Base-by-base conservation (phyloP, 2,113 vertebrate genomes). In the Peromyscus maniculatus region DNA sequence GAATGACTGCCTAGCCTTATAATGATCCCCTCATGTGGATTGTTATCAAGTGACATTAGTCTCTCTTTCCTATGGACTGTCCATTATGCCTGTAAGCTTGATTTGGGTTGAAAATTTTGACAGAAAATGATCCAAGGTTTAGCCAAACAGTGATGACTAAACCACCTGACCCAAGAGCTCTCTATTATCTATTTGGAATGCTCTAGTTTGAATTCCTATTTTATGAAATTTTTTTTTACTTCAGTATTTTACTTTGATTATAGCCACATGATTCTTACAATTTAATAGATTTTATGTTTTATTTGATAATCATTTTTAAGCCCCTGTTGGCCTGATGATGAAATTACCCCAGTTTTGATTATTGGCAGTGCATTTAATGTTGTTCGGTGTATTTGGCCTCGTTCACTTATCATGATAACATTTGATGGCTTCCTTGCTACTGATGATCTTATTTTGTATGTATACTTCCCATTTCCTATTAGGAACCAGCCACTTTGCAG, bases 131-230 rank as follows among this genome's bases (percentile, higher is more conserved):
- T 69, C 74, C 46, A 28, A 80, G 72, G 31, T 22, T 33, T 52
- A 12, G 12, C 39, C 49, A 33, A n/a, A 16, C 24, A 11, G 0
- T 24, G 6, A 1, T 19, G 33, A 17, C 7, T n/a, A 39, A 0
- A 10, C 17, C 55, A 6, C n/a, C 13, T 5, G 10, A 36, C 31
- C 64, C 13, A 16, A 43, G 28, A 87, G 4, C 3, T 16, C 57
- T 80, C 26, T 52, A 7, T 62, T 15, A 15, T 74, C 21, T 69
- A 36, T n/a, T 83, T 86, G 67, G 57, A 78, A 6, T 57, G 28
- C 2, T 16, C 19, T 64, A 33, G 57, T 36, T 75, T 52, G 57
- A 64, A 57, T n/a, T 87, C 46, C 46, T 69, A 0, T 33, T 84
- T 55, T 62, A 36, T 0, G 39, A 5, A 3, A 3, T 7, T n/a